Evolutionary conservation across 2,113 vertebrate genomes (phyloP), one percentile per base, ranked within the genome.

Genomic region (Vimba vimba): DNA sequence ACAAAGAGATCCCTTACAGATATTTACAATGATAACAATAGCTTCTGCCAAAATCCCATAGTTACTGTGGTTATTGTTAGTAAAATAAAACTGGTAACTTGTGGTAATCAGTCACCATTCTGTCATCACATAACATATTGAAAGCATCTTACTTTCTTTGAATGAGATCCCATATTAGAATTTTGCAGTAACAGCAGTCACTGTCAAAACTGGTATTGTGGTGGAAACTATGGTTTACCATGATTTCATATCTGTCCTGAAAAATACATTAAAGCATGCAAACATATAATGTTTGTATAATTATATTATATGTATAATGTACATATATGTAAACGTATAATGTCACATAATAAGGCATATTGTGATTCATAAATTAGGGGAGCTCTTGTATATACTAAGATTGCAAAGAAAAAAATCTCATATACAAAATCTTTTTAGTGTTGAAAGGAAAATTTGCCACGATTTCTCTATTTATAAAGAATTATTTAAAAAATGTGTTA

Each of bases 11-110:
- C 21, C 39, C 39, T 74, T 47, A 47, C 9, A 74, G 39, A 45
- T n/a, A 11, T 69, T 4, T 69, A 74, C 69, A 73, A 73, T n/a
- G 36, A 21, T 6, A 73, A 73, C 69, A 45, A 74, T 45, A 7
- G 23, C 43, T 39, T 74, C 71, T 1, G 39, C 71, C 23, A 47
- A 74, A 71, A 74, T 43, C n/a, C 5, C 71, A 47, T 47, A 43
- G 69, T 73, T 43, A 74, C 33, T 71, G 33, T 23, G 9, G 33
- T 11, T 71, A 19, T 23, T 71, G 9, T 10, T 39, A 23, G 68
- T 71, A 23, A 71, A 71, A 39, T 39, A 27, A 45, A 27, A 43
- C 71, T 75, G 71, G 12, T 75, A 75, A 45, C 71, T 15, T 75
- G 36, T 47, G 71, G 36, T 47, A 13, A 47, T 74, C 71, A 47